Evolutionary conservation across 2,113 vertebrate species (phyloP).

Genomic region (Vireo altiloquus): DNA sequence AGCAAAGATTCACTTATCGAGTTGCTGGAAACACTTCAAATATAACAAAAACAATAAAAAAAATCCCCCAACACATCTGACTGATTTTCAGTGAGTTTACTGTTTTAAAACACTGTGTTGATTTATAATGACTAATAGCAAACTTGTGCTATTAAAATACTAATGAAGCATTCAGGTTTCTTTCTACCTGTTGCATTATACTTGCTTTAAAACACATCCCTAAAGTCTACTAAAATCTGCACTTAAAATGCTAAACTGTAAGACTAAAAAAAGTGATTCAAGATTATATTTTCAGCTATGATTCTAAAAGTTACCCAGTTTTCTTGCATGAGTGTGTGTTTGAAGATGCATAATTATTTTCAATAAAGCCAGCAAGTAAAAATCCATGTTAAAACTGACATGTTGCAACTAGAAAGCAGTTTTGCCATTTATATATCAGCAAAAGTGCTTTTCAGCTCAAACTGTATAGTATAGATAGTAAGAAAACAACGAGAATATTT

Average conservation of each 20-base stretch:
- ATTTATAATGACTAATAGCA: neutral
- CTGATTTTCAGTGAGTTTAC: neutral
- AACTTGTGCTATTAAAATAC: neutral
- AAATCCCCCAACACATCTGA: neutral
- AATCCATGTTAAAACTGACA: neutral
- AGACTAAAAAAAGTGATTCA: neutral
- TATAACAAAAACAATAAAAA: neutral
- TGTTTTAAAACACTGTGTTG: neutral
- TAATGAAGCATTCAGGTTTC: neutral
- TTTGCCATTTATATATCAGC: neutral
- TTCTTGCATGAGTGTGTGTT: neutral
- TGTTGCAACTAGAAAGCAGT: neutral
- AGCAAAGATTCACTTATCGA: rapidly evolving
- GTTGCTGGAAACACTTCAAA: neutral
- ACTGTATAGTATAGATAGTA: neutral
- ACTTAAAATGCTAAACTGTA: neutral
- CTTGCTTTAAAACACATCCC: neutral
- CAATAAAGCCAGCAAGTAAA: neutral
- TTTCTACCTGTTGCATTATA: neutral
- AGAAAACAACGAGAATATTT: neutral
- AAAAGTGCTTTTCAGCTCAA: neutral
- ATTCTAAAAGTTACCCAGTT: neutral
- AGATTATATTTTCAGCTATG: neutral
- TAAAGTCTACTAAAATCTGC: neutral
- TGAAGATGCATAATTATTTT: neutral